Evolutionary conservation across 2,797 vertebrate species (phyloP).

Genomic region (Betta splendens): DNA sequence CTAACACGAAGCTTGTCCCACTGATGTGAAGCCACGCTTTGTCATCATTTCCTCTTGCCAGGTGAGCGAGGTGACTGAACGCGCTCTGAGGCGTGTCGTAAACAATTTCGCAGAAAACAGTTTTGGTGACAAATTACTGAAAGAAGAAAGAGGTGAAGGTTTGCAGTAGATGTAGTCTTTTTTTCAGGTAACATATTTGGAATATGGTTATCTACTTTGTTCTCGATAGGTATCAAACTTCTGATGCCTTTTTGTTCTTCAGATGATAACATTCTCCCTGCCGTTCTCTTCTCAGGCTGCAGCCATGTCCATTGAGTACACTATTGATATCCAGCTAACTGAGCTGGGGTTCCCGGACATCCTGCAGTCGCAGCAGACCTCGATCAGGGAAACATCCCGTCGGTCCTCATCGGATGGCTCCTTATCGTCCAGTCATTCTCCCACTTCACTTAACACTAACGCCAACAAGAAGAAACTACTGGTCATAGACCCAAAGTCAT

Average conservation of each 20-base stretch:
- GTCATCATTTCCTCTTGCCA: slow-evolving; percentile 22
- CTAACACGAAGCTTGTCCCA: background rate
- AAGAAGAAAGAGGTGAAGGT: background rate
- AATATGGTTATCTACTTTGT: background rate
- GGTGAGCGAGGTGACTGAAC: slow-evolving; percentile 29
- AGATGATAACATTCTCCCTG: no score
- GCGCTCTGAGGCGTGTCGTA: slow-evolving; percentile 21
- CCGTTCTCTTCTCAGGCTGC: no score
- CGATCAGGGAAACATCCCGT: slow-evolving; percentile 32
- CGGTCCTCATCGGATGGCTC: slow-evolving; percentile 22
- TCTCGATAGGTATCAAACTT: background rate
- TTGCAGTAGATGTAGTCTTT: slow-evolving; percentile 8
- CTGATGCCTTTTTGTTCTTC: background rate
- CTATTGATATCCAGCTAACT: slow-evolving; percentile 82
- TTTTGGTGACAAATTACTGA: background rate
- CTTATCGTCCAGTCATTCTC: slow-evolving; percentile 4
- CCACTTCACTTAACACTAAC: slow-evolving; percentile 9
- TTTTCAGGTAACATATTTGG: slow-evolving; percentile 21
- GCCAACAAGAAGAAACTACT: slow-evolving; percentile 6
- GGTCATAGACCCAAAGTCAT: background rate
- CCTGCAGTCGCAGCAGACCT: slow-evolving; percentile 31
- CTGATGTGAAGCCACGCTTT: slow-evolving; percentile 2
- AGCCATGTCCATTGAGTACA: slow-evolving; percentile 82
- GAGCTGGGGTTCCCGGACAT: slow-evolving; percentile 78
- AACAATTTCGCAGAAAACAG: background rate